A percentile compares a stretch with the other conserved stretches of the same genome.
These are phyloP conservation scores for Volucella inflata DNA, from an alignment of 2,888 invertebrate species.

Conservation along the genomic window DNA sequence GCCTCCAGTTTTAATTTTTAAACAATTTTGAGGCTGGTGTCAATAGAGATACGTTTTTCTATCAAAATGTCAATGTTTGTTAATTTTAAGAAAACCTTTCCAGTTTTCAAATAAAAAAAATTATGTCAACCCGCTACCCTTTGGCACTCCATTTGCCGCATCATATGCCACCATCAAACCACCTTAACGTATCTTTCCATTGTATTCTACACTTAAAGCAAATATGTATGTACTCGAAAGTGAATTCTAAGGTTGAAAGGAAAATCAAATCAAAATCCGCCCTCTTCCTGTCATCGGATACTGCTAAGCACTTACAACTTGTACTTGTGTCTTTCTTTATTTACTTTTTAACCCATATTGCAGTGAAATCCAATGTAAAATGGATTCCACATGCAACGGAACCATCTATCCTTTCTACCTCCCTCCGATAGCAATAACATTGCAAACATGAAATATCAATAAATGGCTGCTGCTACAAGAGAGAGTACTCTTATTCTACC, in stretches of 20 bases:
- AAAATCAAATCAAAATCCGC: slow-evolving; percentile 59
- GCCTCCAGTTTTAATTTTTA: too few species aligned
- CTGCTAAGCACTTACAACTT: slow-evolving; percentile 18
- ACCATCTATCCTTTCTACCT: not conserved
- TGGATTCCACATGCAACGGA: slow-evolving; percentile 21
- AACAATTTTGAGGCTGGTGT: too few species aligned
- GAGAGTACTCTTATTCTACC: too few species aligned
- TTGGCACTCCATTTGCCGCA: slow-evolving; percentile 14
- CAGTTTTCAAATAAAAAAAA: too few species aligned
- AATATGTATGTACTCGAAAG: slow-evolving; percentile 10
- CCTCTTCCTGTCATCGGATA: slow-evolving; percentile 56
- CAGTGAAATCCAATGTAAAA: slow-evolving; percentile 39
- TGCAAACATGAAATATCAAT: slow-evolving; percentile 73
- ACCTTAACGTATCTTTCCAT: slow-evolving; percentile 1
- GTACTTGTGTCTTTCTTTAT: slow-evolving; percentile 25
- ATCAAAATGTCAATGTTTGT: too few species aligned
- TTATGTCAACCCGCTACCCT: slow-evolving; percentile 10
- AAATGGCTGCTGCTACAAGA: slow-evolving; percentile 59
- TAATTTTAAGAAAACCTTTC: too few species aligned
- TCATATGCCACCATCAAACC: not conserved
- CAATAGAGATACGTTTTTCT: too few species aligned
- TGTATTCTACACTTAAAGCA: not conserved
- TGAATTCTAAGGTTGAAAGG: slow-evolving; percentile 13
- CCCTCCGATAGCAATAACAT: slow-evolving; percentile 61
- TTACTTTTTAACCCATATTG: slow-evolving; percentile 70